A percentile compares a stretch with the other conserved stretches of the same genome.
Conservation (phyloP, 2,113 vertebrate species). For the Periophthalmus modestus region DNA sequence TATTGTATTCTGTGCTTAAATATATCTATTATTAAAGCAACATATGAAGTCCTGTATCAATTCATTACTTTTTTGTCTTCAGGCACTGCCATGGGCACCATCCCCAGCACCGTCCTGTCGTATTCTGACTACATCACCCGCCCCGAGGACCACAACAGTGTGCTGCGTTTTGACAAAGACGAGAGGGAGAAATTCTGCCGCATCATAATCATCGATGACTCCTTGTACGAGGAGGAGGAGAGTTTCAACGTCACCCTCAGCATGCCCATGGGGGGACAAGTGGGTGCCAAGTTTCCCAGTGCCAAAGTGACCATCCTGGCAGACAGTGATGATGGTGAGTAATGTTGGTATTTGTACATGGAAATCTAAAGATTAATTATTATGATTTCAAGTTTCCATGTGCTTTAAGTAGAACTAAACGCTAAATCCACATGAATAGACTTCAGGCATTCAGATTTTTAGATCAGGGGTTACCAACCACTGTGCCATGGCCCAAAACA, state of each 20-base stretch:
- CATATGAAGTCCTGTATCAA: too few relatives aligned
- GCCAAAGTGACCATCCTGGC: constrained; percentile 80
- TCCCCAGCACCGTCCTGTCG: constrained; percentile 78
- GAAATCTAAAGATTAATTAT: background rate
- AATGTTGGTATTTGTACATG: too few relatives aligned
- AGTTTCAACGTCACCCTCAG: constrained; percentile 84
- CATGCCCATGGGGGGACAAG: constrained; percentile 80
- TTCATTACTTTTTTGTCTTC: constrained; percentile 1
- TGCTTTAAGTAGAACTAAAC: background rate
- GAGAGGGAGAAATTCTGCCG: constrained; percentile 81
- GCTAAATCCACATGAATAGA: too few relatives aligned
- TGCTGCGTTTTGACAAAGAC: constrained; percentile 82
- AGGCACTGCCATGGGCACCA: constrained; percentile 82
- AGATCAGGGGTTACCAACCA: too few relatives aligned
- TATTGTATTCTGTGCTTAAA: background rate
- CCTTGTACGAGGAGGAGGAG: constrained; percentile 87
- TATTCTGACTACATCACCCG: constrained; percentile 87
- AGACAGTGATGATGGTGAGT: constrained; percentile 85
- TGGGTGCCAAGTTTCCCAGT: constrained; percentile 78
- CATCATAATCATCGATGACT: constrained; percentile 85
- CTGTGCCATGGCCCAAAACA: too few relatives aligned
- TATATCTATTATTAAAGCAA: background rate
- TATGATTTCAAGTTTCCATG: background rate
- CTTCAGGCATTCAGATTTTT: too few relatives aligned
- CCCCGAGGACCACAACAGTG: constrained; percentile 82